These are phyloP conservation scores for Smittia aterrima DNA, from an alignment of 2,888 invertebrate species.

Conservation along the genomic window DNA sequence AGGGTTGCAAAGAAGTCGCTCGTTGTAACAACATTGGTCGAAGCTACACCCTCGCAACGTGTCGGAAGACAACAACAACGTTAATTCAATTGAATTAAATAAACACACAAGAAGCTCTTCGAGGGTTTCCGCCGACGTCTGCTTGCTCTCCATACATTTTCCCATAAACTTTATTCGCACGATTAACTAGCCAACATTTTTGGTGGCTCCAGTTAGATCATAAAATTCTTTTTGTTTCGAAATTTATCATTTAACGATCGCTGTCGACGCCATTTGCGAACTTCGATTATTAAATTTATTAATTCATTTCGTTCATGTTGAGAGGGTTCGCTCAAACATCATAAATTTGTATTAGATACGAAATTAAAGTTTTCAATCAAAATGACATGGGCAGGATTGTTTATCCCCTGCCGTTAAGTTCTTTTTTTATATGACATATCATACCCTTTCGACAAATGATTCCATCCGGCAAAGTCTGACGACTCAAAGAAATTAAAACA, in stretches of 20 bases:
- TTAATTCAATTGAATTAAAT: slow-evolving; percentile 36
- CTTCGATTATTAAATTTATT: background rate
- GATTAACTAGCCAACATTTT: background rate
- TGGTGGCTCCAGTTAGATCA: background rate
- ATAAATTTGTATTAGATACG: slow-evolving; percentile 38
- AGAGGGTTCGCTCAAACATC: slow-evolving; percentile 29
- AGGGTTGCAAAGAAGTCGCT: background rate
- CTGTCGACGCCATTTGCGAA: background rate
- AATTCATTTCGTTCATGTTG: slow-evolving; percentile 14
- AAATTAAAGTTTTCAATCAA: slow-evolving; percentile 29
- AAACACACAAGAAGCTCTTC: background rate
- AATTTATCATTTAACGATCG: background rate
- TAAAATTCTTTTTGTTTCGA: background rate
- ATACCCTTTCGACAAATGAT: slow-evolving; percentile 10
- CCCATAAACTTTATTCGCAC: background rate
- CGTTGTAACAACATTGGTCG: slow-evolving; percentile 3
- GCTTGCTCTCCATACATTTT: background rate
- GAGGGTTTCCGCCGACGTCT: background rate
- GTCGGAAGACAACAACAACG: slow-evolving; percentile 9
- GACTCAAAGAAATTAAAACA: slow-evolving; percentile 12
- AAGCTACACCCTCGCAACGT: background rate
- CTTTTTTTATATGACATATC: background rate
- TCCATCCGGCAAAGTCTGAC: background rate
- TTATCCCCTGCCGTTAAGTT: slow-evolving; percentile 14
- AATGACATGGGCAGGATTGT: background rate